Percentiles rank a stretch among this genome's conserved stretches.
Evolutionary conservation across 2,113 vertebrate genomes (phyloP).

Genomic region (Anser cygnoides): DNA sequence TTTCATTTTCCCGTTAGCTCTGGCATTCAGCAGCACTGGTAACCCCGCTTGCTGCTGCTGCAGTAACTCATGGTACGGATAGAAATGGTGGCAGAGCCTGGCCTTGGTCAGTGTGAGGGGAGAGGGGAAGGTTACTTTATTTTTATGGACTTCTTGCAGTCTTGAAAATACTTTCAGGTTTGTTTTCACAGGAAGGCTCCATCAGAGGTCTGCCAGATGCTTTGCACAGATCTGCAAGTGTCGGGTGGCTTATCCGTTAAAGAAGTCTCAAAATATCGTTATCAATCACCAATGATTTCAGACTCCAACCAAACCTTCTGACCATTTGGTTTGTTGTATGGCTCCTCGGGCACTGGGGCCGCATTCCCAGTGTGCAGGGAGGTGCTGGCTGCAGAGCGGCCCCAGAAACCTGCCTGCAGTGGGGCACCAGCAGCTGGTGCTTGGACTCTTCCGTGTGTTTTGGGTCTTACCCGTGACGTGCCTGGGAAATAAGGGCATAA

Average conservation of each 20-base stretch:
- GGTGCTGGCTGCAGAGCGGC: not conserved
- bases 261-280: not conserved
- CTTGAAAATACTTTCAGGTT: not conserved
- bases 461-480: not conserved
- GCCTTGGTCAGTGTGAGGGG: not conserved
- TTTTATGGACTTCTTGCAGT: not conserved
- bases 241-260: not conserved
- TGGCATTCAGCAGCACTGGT: not conserved
- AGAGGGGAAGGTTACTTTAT: rapidly evolving
- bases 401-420: not conserved
- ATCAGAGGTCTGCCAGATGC: not conserved
- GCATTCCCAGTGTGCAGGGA: rapidly evolving
- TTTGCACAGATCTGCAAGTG: not conserved
- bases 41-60: not conserved
- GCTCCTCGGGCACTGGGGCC: not conserved
- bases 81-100: rapidly evolving
- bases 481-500: not conserved
- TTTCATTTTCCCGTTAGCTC: not conserved
- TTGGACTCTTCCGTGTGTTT: not conserved
- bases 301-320: not conserved
- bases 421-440: not conserved
- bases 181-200: not conserved
- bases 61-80: not conserved
- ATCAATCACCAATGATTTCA: rapidly evolving
- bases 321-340: rapidly evolving